A percentile compares a stretch with the other conserved stretches of the same genome.
Conservation (phyloP, 1,140 invertebrate genomes). For the Cydia amplana region DNA sequence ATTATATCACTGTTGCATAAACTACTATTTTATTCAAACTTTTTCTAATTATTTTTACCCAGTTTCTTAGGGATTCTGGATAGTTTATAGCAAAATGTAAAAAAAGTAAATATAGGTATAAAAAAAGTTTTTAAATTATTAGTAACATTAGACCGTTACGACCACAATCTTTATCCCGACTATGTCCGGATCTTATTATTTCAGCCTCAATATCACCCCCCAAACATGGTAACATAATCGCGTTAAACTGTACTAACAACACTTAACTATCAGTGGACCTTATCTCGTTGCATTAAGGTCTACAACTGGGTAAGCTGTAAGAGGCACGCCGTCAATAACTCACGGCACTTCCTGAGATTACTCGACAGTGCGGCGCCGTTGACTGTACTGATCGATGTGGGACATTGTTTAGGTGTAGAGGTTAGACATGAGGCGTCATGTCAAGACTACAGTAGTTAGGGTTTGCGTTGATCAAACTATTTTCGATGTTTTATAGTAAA, state of each 20-base stretch:
- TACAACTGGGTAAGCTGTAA: background rate
- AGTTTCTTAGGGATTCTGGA: no score
- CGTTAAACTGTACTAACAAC: slow-evolving; percentile 6
- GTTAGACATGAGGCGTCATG: background rate
- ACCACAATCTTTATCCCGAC: background rate
- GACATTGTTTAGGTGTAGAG: background rate
- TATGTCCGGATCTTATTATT: background rate
- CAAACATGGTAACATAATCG: slow-evolving; percentile 25
- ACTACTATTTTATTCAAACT: no score
- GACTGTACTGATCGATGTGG: background rate
- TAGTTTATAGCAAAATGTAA: no score
- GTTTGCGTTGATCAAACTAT: no score
- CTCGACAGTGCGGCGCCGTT: slow-evolving; percentile 3
- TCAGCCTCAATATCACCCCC: background rate
- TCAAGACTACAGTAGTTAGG: no score
- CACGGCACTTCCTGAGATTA: slow-evolving; percentile 18
- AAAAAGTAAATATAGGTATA: no score
- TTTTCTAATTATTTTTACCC: no score
- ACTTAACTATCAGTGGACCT: background rate
- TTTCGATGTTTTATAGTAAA: no score
- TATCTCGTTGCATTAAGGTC: background rate
- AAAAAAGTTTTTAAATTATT: no score
- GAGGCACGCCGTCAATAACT: slow-evolving; percentile 13
- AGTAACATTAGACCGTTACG: no score
- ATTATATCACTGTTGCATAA: no score